These are phyloP conservation scores for Passerina amoena DNA, from an alignment of 2,113 vertebrate genomes.

Conservation along the genomic window DNA sequence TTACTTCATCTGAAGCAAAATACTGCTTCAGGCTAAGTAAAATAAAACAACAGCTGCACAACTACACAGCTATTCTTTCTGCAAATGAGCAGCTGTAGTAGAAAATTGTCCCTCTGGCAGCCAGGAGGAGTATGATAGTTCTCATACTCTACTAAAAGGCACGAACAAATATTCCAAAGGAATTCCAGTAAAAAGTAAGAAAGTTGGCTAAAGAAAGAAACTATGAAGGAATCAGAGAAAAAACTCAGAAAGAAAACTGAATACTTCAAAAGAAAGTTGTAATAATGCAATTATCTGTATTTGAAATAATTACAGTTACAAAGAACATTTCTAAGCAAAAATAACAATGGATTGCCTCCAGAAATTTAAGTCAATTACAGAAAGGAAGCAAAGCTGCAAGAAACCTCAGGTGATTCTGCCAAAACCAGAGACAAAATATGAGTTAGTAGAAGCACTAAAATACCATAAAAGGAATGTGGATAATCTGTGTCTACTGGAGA, in stretches of 20 bases:
- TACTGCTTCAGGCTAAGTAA: constrained; percentile 49
- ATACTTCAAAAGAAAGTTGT: background rate
- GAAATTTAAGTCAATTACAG: background rate
- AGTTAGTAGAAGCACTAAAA: background rate
- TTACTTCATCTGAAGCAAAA: constrained; percentile 34
- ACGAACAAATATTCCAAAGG: background rate
- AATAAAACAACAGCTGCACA: constrained; percentile 67
- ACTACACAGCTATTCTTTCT: constrained; percentile 49
- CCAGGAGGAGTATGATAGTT: background rate
- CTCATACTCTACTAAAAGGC: background rate
- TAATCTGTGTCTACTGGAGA: background rate
- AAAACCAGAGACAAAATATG: background rate
- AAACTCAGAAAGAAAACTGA: background rate
- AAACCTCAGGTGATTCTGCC: constrained; percentile 4
- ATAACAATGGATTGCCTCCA: background rate
- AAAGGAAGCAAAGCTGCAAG: background rate
- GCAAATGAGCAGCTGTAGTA: constrained; percentile 55
- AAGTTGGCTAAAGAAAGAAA: background rate
- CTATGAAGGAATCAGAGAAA: background rate
- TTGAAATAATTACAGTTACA: constrained; percentile 18
- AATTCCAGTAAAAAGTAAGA: background rate
- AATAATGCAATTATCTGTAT: background rate
- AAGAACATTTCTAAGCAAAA: constrained; percentile 3
- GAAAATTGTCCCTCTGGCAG: constrained; percentile 45
- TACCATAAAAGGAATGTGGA: background rate